Percentiles rank a stretch among this genome's conserved stretches.
Evolutionary conservation across 2,113 vertebrate genomes (phyloP).

Genomic region (Chauna torquata): DNA sequence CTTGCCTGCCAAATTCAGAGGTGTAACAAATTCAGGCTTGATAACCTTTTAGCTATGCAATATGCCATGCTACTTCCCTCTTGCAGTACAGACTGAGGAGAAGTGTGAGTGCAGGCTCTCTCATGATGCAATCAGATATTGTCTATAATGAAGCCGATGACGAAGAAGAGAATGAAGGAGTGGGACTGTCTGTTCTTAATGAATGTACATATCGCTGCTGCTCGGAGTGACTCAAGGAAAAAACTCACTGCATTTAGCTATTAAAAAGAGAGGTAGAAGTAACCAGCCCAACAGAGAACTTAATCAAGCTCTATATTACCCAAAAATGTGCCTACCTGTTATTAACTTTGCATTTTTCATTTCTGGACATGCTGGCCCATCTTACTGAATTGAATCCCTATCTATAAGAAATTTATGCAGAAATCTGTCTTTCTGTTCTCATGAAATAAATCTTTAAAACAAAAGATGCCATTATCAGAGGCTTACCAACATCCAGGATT

Average conservation of each 20-base stretch:
- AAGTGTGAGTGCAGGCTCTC: not conserved
- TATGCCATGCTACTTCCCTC: not conserved
- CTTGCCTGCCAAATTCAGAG: not conserved
- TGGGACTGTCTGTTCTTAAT: not conserved
- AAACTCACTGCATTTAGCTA: not conserved
- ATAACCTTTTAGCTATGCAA: not conserved
- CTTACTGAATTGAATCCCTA: not conserved
- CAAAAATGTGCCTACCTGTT: not conserved
- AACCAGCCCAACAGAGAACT: not conserved
- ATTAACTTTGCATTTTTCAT: not conserved
- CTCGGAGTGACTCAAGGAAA: not conserved
- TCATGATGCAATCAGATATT: fast-evolving
- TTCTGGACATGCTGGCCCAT: not conserved
- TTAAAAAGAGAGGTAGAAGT: not conserved
- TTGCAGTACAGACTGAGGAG: not conserved
- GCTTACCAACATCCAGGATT: not conserved
- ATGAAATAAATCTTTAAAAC: not conserved
- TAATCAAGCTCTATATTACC: not conserved
- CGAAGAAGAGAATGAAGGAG: not conserved
- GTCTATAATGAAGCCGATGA: not conserved
- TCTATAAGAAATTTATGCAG: not conserved
- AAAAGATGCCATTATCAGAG: not conserved
- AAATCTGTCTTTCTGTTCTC: not conserved
- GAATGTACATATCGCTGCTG: not conserved
- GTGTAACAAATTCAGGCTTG: not conserved